Percentiles rank a stretch among this genome's conserved stretches.
phyloP scores from a whole-genome alignment of 2,888 invertebrate species.

The Scaptomyza flava region DNA sequence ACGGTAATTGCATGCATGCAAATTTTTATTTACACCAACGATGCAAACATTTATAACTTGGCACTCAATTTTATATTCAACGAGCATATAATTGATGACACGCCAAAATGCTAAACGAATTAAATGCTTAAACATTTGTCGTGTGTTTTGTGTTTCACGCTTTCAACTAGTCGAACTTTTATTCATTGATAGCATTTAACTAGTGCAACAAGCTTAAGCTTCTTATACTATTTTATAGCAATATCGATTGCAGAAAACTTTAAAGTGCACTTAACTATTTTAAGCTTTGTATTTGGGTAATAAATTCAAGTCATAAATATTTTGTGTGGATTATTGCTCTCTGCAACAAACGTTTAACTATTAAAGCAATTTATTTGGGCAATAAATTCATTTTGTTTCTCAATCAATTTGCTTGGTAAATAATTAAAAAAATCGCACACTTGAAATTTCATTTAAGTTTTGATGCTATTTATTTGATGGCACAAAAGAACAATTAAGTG shows the following conservation, averaged over 20 bases:
- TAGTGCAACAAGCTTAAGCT: background rate
- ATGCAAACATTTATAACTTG: conserved; percentile 26
- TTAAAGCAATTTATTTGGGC: too few relatives aligned
- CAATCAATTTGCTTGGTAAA: too few relatives aligned
- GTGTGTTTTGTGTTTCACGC: background rate
- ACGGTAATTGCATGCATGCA: conserved; percentile 60
- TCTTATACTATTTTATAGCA: background rate
- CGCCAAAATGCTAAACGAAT: background rate
- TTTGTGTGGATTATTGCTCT: too few relatives aligned
- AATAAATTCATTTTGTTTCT: too few relatives aligned
- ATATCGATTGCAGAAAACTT: too few relatives aligned
- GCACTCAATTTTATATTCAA: background rate
- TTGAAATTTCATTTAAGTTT: background rate
- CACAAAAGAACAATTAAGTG: background rate
- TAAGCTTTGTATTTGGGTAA: too few relatives aligned
- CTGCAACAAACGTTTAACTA: too few relatives aligned
- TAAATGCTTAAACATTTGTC: background rate
- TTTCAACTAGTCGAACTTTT: background rate
- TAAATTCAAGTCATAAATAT: too few relatives aligned
- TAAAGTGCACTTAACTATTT: too few relatives aligned
- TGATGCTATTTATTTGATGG: background rate
- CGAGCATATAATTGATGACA: conserved; percentile 27
- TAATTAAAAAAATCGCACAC: background rate
- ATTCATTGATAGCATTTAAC: background rate
- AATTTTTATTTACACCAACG: conserved; percentile 54